These are phyloP conservation scores for Drosophila paramelanica DNA, from an alignment of 2,888 invertebrate genomes.

Conservation along the genomic window DNA sequence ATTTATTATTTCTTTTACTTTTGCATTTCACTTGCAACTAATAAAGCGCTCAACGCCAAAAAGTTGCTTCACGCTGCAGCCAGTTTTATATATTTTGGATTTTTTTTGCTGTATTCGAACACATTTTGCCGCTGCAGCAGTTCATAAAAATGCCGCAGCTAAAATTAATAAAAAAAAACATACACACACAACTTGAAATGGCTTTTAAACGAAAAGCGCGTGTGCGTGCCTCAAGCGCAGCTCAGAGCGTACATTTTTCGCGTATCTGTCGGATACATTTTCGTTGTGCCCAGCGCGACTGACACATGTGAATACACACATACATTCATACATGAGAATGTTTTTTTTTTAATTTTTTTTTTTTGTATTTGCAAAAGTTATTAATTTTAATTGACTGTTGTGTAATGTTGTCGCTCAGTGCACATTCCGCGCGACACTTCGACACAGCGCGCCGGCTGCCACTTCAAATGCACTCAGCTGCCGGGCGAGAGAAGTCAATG, in stretches of 20 bases:
- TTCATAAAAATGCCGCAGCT: conserved; percentile 65
- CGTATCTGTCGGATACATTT: conserved; percentile 77
- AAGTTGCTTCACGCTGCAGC: conserved; percentile 39
- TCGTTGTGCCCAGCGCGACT: conserved; percentile 51
- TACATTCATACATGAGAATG: neutral
- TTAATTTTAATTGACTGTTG: conserved; percentile 82
- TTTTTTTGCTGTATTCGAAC: conserved; percentile 12
- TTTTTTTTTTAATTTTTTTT: conserved; percentile 6
- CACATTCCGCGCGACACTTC: conserved; percentile 70
- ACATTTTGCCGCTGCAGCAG: conserved; percentile 52
- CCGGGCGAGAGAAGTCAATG: conserved; percentile 63
- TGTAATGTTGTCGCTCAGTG: conserved; percentile 67
- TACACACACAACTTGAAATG: conserved; percentile 45
- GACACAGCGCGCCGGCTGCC: conserved; percentile 45
- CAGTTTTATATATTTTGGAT: conserved; percentile 6
- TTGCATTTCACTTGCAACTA: conserved; percentile 52
- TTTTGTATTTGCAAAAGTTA: conserved; percentile 73
- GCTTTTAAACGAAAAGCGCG: conserved; percentile 69
- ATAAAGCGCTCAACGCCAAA: conserved; percentile 67
- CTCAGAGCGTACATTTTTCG: conserved; percentile 51
- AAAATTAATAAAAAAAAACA: conserved; percentile 61
- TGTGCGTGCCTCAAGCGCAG: conserved; percentile 74
- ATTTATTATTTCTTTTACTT: conserved; percentile 45
- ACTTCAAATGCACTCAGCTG: conserved; percentile 48
- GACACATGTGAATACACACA: conserved; percentile 66